Conservation (phyloP, 2,797 vertebrate genomes). For the Peromyscus nudipes region DNA sequence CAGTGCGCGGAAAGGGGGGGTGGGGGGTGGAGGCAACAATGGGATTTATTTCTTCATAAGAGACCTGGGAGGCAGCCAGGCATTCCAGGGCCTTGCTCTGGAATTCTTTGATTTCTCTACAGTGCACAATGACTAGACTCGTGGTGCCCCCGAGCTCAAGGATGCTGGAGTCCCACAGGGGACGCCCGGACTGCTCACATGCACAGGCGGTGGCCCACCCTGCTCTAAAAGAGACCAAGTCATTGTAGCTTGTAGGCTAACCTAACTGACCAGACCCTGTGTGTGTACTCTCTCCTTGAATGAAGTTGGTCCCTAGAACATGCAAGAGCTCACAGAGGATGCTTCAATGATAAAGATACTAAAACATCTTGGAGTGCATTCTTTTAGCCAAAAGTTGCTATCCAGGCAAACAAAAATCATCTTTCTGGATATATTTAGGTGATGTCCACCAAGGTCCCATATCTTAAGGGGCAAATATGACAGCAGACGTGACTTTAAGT, state of each 20-base stretch:
- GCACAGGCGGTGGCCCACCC: background rate
- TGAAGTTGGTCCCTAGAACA: background rate
- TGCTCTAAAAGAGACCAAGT: rapidly evolving
- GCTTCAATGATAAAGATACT: background rate
- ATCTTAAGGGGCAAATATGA: background rate
- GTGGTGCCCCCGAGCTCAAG: rapidly evolving
- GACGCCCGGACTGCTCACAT: background rate
- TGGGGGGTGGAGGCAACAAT: background rate
- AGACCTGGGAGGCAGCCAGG: slow-evolving; percentile 76
- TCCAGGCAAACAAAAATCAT: background rate
- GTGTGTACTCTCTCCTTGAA: background rate
- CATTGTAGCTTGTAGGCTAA: background rate
- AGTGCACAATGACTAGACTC: slow-evolving; percentile 11
- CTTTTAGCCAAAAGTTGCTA: background rate
- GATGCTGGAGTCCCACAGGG: rapidly evolving
- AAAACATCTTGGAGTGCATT: background rate
- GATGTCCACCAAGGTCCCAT: too few species aligned
- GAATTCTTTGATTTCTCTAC: slow-evolving; percentile 70
- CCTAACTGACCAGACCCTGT: background rate
- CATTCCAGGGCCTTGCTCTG: slow-evolving; percentile 70
- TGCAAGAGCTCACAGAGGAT: background rate
- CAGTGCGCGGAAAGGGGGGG: slow-evolving; percentile 60
- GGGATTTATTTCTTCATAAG: slow-evolving; percentile 61
- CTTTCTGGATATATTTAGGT: background rate
- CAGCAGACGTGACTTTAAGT: background rate